Evolutionary conservation across 2,888 invertebrate species (phyloP).

Genomic region (Polia nebulosa): DNA sequence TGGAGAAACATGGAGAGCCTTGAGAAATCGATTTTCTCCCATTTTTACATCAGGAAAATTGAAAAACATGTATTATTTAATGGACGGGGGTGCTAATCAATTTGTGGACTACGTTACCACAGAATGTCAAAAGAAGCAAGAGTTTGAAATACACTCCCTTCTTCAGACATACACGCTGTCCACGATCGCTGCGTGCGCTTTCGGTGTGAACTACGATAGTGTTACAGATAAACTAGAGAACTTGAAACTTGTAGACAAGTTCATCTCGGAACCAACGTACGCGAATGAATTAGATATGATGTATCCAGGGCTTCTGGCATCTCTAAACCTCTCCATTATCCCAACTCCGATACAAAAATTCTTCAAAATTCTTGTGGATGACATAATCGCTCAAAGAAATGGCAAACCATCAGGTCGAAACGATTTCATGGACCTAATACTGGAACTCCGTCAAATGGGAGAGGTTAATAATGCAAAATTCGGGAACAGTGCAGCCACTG

Average conservation of each 20-base stretch:
- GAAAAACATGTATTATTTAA: conserved; percentile 78
- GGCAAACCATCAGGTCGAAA: conserved; percentile 70
- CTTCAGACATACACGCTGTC: conserved; percentile 72
- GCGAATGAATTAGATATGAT: conserved; percentile 72
- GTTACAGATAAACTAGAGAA: conserved; percentile 54
- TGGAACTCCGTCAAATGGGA: conserved; percentile 72
- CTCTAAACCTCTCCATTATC: conserved; percentile 68
- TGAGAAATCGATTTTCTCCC: conserved; percentile 75
- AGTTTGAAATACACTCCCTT: conserved; percentile 68
- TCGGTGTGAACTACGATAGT: conserved; percentile 73
- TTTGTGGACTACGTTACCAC: conserved; percentile 67
- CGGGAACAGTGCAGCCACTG: conserved; percentile 41
- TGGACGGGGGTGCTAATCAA: conserved; percentile 70
- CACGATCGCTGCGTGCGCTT: conserved; percentile 73
- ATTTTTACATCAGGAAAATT: conserved; percentile 80
- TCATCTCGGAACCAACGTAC: conserved; percentile 53
- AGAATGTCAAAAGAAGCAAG: conserved; percentile 53
- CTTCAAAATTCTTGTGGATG: conserved; percentile 70
- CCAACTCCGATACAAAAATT: conserved; percentile 65
- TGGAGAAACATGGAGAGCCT: conserved; percentile 75
- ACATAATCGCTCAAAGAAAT: conserved; percentile 71
- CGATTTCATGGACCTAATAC: conserved; percentile 79
- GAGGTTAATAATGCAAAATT: conserved; percentile 65
- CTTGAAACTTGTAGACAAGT: conserved; percentile 57
- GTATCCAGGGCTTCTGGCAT: conserved; percentile 75